Base-by-base conservation (phyloP, 2,888 invertebrate species). In the Rugalucina vietnamica region DNA sequence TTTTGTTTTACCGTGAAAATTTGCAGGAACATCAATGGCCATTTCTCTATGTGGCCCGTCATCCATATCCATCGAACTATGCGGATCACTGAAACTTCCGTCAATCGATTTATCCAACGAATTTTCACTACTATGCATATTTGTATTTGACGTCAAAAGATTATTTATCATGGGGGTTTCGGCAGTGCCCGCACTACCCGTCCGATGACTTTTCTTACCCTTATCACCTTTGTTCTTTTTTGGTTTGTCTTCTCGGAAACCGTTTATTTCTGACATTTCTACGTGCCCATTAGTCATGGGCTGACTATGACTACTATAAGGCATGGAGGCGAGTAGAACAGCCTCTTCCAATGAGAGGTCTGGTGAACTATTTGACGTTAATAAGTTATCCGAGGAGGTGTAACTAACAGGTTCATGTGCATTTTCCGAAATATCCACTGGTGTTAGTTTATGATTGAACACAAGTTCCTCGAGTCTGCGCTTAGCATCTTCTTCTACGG, bases 1-100 rank as follows among this genome's bases (percentile, higher is more conserved):
- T 96, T 98, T 98, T 95, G 97, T 97, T 93, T 97, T 96, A 91
- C 97, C 98, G 94, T 98, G 97, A 96, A 98, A 98, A 93, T 97
- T 97, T 95, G 98, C 98, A 94, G 99, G 99, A 93, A 98, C 98
- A 96, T 99, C 99, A 95, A 99, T 98, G 95, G 99, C 98, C 98
- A 99, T 98, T 97, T 99, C 99, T 95, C 99, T 97, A 96, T 98
- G 98, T 94, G 98, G 98, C 34, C 92, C 92, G 79, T 92, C 92
- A 65, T 92, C 91, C 84, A 89, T 91, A 21, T 91, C 91, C 82
- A 86, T 88, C 32, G 92, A 90, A 79, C 76, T 83, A 49, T 87
- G 84, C 49, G 77, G 76, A 79, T 90, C 88, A 71, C 81, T 89
- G 71, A 90, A 87, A 80, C 89, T 88, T 69, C 86, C 90, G 57